Conservation (phyloP, 2,888 invertebrate species). For the Sepioteuthis lessoniana region DNA sequence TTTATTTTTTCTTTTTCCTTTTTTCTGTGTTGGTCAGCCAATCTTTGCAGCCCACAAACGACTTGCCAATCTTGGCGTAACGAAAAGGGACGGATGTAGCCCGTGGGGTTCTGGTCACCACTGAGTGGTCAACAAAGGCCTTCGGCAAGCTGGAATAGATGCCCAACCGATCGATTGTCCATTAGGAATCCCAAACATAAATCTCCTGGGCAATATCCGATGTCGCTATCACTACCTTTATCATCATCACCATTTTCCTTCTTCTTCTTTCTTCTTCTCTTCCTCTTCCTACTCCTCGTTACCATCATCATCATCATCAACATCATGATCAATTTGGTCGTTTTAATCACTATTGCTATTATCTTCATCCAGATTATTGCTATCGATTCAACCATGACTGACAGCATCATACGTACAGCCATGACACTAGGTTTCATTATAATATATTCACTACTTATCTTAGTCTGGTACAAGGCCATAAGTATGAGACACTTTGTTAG, state of each 20-base stretch:
- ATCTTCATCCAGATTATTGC: too few species aligned
- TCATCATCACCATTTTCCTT: too few species aligned
- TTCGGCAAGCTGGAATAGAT: background rate
- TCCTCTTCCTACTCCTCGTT: too few species aligned
- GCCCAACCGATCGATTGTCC: conserved; percentile 7
- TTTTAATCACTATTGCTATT: background rate
- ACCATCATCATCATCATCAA: background rate
- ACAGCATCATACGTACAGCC: too few species aligned
- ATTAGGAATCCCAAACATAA: conserved; percentile 33
- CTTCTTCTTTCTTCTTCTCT: too few species aligned
- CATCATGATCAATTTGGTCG: background rate
- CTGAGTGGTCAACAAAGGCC: background rate
- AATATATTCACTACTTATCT: too few species aligned
- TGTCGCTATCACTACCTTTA: background rate
- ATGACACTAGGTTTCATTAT: too few species aligned
- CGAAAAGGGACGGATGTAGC: background rate
- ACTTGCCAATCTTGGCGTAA: conserved; percentile 6
- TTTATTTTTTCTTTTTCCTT: too few species aligned
- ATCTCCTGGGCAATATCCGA: conserved; percentile 18
- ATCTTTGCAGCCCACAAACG: background rate
- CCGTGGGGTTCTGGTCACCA: background rate
- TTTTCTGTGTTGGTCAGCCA: background rate
- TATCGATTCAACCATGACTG: too few species aligned
- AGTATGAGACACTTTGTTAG: too few species aligned
- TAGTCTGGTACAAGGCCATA: too few species aligned